Base-by-base conservation (phyloP, 2,113 vertebrate species). In the Rhea pennata region DNA sequence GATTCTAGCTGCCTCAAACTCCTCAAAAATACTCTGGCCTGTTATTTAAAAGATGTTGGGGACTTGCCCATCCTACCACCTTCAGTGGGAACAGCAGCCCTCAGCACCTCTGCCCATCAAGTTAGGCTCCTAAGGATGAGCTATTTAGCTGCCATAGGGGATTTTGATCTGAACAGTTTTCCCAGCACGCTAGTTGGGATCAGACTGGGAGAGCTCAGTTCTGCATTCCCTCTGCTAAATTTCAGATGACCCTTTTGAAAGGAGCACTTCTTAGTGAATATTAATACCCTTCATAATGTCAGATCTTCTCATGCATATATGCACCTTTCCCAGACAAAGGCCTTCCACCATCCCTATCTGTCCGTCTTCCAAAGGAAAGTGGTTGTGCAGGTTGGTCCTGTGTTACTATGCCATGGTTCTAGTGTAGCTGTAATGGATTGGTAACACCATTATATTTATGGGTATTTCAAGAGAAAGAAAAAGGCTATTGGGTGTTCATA, bases 31-130 rank as follows among this genome's bases (percentile, higher is more conserved):
- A 24, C 36, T 20, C 44, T 0, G 10, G 6, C 46, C 67, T 10
- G 8, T 2, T 59, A 44, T 9, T 21, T 8, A 10, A 21, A 62
- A 56, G 7, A 40, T 31, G 40, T 2, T 17, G 31, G n/a, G 59
- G 7, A 15, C 12, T 24, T 9, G 14, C 44, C 31, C 4, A 0
- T 2, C 19, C 79, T 6, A 24, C 23, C 50, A 79, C 58, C 42
- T 4, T 10, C 83, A 6, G 1, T 2, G 12, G 56, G 54, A 65
- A 2, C 1, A 3, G 1, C 21, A 3, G 2, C 23, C 62, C 31
- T 31, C 65, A 16, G 53, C 39, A 20, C 4, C 56, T 50, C 79
- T 1, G 0, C 14, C 21, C 19, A 82, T 29, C 54, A 3, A 33
- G 29, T 42, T 10, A 7, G 10, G 51, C 53, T 9, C 58, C 44